Base-by-base conservation (phyloP, 2,888 invertebrate species). In the Drosophila birchii region DNA sequence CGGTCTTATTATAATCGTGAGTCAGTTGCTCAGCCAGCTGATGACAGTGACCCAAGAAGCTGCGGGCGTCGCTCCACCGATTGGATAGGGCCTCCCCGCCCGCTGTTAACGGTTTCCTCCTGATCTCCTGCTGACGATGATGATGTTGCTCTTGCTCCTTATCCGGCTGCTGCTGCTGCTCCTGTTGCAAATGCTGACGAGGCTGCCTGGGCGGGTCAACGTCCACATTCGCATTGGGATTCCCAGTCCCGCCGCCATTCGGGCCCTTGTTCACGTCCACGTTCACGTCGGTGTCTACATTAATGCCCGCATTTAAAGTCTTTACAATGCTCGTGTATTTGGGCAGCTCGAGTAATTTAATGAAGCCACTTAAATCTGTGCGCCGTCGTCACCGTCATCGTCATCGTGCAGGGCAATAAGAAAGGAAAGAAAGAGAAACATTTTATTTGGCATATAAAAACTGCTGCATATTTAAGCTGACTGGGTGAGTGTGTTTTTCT, bases 351-450 rank as follows among this genome's bases (percentile, higher is more conserved):
- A 92, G 90, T 78, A 91, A 90, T 86, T 91, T 90, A 82, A 93
- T 90, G 85, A 93, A 91, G 81, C 91, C 90, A 90, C 91, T 91
- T 86, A 93, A 88, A 86, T 91, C 92, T 93, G 88, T 67, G 85
- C 88, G 72, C 76, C 71, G 73, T 74, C 69, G 77, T 26, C 58
- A 38, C 36, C 77, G 75, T 63, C 75, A 68, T 68, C 75, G 66
- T 68, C 66, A 54, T 59, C 44, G 29, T 29, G 44, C 51, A 59
- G 54, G 59, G 43, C 38, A 68, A 64, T 69, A 59, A 69, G 63
- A 75, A 67, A 78, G 51, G 74, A 78, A 76, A 53, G 75, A 78
- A 76, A 76, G 54, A 76, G 78, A 79, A 76, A 78, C 69, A 78
- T 78, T 79, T 83, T 78, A 86, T 84, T 62, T 80, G 56, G 75